Percentiles rank a stretch among this genome's conserved stretches.
Evolutionary conservation across 2,113 vertebrate species (phyloP).

Genomic region (Spea multiplicata): DNA sequence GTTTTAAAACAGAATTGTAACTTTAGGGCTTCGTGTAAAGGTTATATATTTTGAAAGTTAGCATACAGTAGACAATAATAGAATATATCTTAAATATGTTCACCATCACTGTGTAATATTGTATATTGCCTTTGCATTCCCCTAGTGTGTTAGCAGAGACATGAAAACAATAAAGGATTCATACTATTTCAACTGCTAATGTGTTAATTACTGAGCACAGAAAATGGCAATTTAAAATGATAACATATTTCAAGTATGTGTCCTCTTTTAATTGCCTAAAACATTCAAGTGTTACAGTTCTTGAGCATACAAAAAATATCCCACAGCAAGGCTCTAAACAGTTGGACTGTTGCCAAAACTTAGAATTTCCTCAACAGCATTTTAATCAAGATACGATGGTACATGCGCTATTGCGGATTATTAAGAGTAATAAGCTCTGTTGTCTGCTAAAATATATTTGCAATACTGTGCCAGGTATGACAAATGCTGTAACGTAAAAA

Average conservation of each 20-base stretch:
- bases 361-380: not conserved
- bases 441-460: no score
- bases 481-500: no score
- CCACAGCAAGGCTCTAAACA: not conserved
- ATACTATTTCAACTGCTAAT: slow-evolving; percentile 6
- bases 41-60: no score
- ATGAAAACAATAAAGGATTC: not conserved
- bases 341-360: not conserved
- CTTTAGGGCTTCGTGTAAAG: no score
- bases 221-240: slow-evolving; percentile 1
- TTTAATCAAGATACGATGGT: not conserved
- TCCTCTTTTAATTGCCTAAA: slow-evolving; percentile 1
- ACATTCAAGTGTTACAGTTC: not conserved
- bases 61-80: no score
- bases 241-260: slow-evolving; percentile 10
- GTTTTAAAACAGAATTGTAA: no score
- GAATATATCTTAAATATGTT: no score
- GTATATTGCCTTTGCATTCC: not conserved
- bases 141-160: not conserved
- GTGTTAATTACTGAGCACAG: slow-evolving; percentile 8
- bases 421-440: no score
- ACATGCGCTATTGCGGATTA: not conserved
- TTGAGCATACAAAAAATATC: not conserved
- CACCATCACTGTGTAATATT: no score
- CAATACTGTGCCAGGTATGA: no score